A percentile compares a stretch with the other conserved stretches of the same genome.
Conservation (phyloP, 2,797 vertebrate species). For the Alexandromys oeconomus region DNA sequence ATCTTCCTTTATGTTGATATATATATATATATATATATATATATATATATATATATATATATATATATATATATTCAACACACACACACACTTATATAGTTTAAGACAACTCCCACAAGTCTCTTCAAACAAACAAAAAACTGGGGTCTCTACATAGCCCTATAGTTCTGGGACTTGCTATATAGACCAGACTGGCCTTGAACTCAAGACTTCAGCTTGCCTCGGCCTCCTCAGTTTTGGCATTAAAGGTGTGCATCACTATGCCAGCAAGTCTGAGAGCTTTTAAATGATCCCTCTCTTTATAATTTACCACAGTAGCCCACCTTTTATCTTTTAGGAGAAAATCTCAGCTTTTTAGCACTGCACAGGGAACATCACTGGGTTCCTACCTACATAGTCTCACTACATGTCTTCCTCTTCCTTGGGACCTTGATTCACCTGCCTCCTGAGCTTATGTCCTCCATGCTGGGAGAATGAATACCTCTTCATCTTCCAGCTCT, state of each 20-base stretch:
- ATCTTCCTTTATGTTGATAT: not conserved
- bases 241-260: not conserved
- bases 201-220: not conserved
- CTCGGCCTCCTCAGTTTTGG: not conserved
- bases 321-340: not conserved
- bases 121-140: not conserved
- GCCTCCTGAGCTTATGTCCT: not conserved
- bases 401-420: not conserved
- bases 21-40: too few species aligned
- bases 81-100: too few species aligned
- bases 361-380: not conserved
- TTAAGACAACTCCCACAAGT: not conserved
- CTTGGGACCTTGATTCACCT: not conserved
- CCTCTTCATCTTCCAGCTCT: not conserved
- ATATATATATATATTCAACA: too few species aligned
- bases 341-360: not conserved
- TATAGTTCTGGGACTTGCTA: not conserved
- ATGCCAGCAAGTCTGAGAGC: not conserved
- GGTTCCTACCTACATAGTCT: not conserved
- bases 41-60: too few species aligned
- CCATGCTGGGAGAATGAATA: not conserved
- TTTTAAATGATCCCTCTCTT: not conserved
- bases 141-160: not conserved
- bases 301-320: not conserved
- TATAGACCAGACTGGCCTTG: not conserved